A percentile compares a stretch with the other conserved stretches of the same genome.
phyloP scores from a whole-genome alignment of 2,797 vertebrate genomes.

The Darevskia nairensis region DNA sequence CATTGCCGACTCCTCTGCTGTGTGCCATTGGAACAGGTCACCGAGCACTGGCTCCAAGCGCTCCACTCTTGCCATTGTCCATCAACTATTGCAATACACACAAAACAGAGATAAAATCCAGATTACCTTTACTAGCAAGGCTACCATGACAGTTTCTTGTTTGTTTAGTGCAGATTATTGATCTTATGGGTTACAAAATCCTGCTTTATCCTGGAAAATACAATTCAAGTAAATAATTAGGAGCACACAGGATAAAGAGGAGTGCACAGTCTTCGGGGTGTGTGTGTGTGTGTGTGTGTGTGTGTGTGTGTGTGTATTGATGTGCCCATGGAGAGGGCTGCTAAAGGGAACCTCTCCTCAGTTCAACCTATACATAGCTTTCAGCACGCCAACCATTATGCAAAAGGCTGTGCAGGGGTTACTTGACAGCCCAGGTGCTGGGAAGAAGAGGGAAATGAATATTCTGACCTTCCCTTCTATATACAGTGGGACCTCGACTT shows the following conservation, averaged over 20 bases:
- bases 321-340: background rate
- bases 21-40: constrained; percentile 98
- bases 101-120: constrained; percentile 60
- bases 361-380: background rate
- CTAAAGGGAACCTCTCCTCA: background rate
- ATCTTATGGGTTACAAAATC: no score
- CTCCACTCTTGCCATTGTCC: constrained; percentile 99
- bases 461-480: background rate
- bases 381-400: no score
- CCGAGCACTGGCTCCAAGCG: constrained; percentile 97
- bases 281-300: no score
- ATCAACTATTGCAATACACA: constrained; percentile 83
- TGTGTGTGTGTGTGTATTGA: no score
- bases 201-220: background rate
- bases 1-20: constrained; percentile 97
- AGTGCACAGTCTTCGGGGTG: background rate
- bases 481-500: no score
- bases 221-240: background rate
- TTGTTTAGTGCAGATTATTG: background rate
- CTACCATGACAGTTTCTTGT: background rate
- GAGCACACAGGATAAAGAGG: background rate
- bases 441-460: background rate
- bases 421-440: background rate
- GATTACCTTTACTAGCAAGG: constrained; percentile 53
- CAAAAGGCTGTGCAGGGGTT: background rate